Base-by-base conservation (phyloP, 2,888 invertebrate genomes). In the Caenorhabditis panamensis region DNA sequence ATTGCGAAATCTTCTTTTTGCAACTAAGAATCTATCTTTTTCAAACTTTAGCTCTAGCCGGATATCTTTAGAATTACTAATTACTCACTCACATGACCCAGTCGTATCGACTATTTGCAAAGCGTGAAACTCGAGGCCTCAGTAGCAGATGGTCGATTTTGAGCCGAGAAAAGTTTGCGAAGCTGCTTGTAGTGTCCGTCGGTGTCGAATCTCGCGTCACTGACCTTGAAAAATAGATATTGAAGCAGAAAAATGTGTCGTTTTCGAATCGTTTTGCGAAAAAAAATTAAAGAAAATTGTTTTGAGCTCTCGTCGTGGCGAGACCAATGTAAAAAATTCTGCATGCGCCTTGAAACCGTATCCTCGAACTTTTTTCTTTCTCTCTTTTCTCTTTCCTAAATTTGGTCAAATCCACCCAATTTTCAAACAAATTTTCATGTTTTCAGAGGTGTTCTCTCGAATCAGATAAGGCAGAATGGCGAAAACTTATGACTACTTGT, bases 401-500 rank as follows among this genome's bases (percentile, higher is more conserved):
- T 31, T 31, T 9, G 31, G 9, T n/a, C n/a, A n/a, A n/a, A n/a
- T 13, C 56, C 36, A 36, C 36, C 11, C 11, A 11, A 36, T 36
- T 36, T 11, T 36, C 36, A 36, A 36, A 36, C 11, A 47, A 69
- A 51, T 26, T 36, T 31, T 9, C 16, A 31, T 59, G 24, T 47
- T 62, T 78, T 67, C 78, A 78, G 78, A 53, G 71, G 56, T 31
- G 6, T 13, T n/a, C 67, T 67, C 66, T 66, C 56, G 54, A 8
- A 51, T 53, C 47, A 20, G 18, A 16, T 16, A 5, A 28, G 18
- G 41, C 24, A 73, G 36, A 49, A 85, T 85, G 85, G 85, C 85
- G 20, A 85, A 85, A 64, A 85, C 83, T 24, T 85, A 85, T 69
- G 85, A 85, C 72, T 85, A 83, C 71, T 67, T 85, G 63, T 85